A percentile compares a stretch with the other conserved stretches of the same genome.
phyloP scores from a whole-genome alignment of 1,140 invertebrate species.

The Watersipora subatra region DNA sequence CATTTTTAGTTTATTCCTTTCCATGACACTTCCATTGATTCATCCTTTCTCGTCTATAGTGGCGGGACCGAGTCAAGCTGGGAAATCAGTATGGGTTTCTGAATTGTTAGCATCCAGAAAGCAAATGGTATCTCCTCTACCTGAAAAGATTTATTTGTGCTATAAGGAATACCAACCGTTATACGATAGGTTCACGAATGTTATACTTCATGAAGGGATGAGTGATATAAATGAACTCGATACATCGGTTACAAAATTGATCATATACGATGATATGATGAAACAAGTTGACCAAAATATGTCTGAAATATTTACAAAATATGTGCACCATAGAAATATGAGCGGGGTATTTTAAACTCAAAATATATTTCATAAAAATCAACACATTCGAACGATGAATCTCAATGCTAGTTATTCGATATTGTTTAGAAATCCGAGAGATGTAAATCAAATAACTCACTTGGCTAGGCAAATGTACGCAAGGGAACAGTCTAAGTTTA shows the following conservation, averaged over 20 bases:
- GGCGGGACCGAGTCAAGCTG: neutral
- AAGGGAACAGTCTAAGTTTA: neutral
- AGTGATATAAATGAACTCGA: no score
- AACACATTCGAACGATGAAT: neutral
- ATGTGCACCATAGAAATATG: neutral
- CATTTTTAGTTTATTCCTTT: neutral
- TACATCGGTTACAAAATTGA: no score
- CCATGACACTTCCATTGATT: neutral
- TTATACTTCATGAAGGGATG: neutral
- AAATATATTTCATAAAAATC: neutral
- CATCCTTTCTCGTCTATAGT: neutral
- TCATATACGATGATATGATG: neutral
- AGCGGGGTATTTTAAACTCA: neutral
- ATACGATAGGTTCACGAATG: neutral
- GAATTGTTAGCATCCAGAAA: neutral
- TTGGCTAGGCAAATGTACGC: neutral
- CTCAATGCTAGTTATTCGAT: neutral
- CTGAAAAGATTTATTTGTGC: neutral
- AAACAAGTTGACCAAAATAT: neutral
- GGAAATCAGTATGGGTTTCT: neutral
- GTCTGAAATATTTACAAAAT: neutral
- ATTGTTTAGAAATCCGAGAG: neutral
- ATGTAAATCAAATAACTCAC: neutral
- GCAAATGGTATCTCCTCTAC: neutral
- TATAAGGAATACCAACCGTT: neutral